These are phyloP conservation scores for Slavum lentiscoides DNA, from an alignment of 2,888 invertebrate species.

Conservation along the genomic window DNA sequence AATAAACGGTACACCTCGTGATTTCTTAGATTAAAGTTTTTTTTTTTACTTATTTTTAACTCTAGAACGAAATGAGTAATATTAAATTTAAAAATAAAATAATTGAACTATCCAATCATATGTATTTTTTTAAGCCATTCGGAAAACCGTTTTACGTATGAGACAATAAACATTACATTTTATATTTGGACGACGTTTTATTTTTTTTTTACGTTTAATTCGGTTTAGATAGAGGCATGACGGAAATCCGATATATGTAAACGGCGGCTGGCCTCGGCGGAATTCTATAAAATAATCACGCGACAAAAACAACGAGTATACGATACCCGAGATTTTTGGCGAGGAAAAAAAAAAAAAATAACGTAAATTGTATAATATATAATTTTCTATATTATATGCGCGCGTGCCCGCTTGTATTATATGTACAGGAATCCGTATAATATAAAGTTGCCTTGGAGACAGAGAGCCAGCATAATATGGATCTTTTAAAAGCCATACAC, in stretches of 20 bases:
- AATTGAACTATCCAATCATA: too few relatives aligned
- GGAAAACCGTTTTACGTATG: too few relatives aligned
- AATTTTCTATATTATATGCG: background rate
- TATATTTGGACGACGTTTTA: background rate
- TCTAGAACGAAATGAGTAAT: too few relatives aligned
- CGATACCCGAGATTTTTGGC: slow-evolving; percentile 7
- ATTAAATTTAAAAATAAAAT: too few relatives aligned
- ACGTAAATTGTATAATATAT: slow-evolving; percentile 4
- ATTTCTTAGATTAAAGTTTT: too few relatives aligned
- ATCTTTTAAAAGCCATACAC: slow-evolving; percentile 26
- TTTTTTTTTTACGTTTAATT: slow-evolving; percentile 6
- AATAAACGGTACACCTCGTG: too few relatives aligned
- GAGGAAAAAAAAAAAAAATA: slow-evolving; percentile 18
- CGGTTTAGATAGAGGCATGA: background rate
- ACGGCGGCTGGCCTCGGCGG: slow-evolving; percentile 19
- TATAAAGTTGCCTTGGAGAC: slow-evolving; percentile 44
- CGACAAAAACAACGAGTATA: slow-evolving; percentile 7
- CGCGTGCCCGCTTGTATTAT: background rate
- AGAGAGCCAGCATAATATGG: background rate
- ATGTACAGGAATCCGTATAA: slow-evolving; percentile 13
- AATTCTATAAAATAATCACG: slow-evolving; percentile 13
- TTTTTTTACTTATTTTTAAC: too few relatives aligned
- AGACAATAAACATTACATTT: background rate
- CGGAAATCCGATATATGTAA: slow-evolving; percentile 15
- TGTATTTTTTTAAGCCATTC: too few relatives aligned